Conservation (phyloP, 1,140 invertebrate species). For the Solenopsis invicta region DNA sequence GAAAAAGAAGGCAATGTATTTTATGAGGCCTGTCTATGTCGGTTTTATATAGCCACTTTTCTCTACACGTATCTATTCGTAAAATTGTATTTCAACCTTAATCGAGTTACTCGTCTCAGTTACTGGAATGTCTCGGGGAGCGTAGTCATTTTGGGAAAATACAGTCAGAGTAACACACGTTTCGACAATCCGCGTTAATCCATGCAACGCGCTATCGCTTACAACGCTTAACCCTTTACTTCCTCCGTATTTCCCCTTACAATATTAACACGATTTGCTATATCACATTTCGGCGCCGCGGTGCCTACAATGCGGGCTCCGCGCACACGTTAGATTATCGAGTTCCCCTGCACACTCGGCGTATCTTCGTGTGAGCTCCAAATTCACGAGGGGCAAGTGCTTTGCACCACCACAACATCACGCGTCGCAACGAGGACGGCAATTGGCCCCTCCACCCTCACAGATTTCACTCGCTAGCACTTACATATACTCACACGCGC, state of each 20-base stretch:
- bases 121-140: neutral
- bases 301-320: slow-evolving; percentile 41
- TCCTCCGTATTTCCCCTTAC: slow-evolving; percentile 32
- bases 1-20: too few species aligned
- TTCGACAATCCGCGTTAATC: slow-evolving; percentile 30
- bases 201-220: neutral
- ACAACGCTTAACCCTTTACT: slow-evolving; percentile 28
- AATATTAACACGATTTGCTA: slow-evolving; percentile 34
- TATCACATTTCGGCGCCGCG: slow-evolving; percentile 49
- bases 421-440: slow-evolving; percentile 11
- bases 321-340: slow-evolving; percentile 40
- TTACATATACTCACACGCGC: neutral
- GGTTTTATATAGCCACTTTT: neutral
- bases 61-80: neutral
- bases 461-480: slow-evolving; percentile 28
- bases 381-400: slow-evolving; percentile 48
- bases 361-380: slow-evolving; percentile 37
- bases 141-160: neutral
- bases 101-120: neutral
- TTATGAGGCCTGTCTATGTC: too few species aligned
- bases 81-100: neutral
- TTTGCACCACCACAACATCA: slow-evolving; percentile 17
- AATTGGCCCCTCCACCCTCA: slow-evolving; percentile 34
- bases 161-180: neutral
- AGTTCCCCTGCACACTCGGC: slow-evolving; percentile 2